Evolutionary conservation across 2,888 invertebrate species (phyloP).

Genomic region (Cryptus viduatorius): DNA sequence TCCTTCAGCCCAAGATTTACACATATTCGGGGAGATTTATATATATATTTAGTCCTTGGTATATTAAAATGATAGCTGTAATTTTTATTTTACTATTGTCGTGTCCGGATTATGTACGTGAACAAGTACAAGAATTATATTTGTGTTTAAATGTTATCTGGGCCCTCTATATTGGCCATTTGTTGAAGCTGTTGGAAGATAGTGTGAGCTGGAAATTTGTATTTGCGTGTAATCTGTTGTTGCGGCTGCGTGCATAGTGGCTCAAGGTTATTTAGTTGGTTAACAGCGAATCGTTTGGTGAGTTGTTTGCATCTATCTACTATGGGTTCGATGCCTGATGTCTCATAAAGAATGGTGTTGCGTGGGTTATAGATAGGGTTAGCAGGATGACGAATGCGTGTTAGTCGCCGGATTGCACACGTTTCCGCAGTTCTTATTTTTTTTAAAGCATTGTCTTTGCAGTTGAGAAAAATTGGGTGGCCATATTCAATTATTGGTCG

Average conservation of each 20-base stretch:
- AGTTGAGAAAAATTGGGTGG: neutral
- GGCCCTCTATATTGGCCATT: too few species aligned
- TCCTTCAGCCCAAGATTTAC: slow-evolving; percentile 32
- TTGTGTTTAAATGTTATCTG: too few species aligned
- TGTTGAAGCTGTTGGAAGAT: too few species aligned
- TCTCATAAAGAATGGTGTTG: slow-evolving; percentile 16
- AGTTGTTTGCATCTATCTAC: neutral
- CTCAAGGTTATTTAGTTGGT: neutral
- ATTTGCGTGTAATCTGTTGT: neutral
- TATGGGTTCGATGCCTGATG: slow-evolving; percentile 7
- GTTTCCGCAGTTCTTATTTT: slow-evolving; percentile 25
- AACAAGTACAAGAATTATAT: too few species aligned
- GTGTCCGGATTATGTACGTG: too few species aligned
- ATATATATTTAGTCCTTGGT: too few species aligned
- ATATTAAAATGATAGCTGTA: too few species aligned
- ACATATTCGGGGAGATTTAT: too few species aligned
- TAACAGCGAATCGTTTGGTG: slow-evolving; percentile 59
- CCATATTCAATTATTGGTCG: slow-evolving; percentile 8
- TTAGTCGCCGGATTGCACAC: slow-evolving; percentile 3
- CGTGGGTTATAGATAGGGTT: neutral
- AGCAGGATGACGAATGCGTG: neutral
- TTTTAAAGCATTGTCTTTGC: neutral
- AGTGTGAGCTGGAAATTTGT: neutral
- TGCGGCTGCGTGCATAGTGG: neutral
- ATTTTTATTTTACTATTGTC: neutral